A percentile compares a stretch with the other conserved stretches of the same genome.
Evolutionary conservation across 2,797 vertebrate genomes (phyloP).

Genomic region (Tinamus major): DNA sequence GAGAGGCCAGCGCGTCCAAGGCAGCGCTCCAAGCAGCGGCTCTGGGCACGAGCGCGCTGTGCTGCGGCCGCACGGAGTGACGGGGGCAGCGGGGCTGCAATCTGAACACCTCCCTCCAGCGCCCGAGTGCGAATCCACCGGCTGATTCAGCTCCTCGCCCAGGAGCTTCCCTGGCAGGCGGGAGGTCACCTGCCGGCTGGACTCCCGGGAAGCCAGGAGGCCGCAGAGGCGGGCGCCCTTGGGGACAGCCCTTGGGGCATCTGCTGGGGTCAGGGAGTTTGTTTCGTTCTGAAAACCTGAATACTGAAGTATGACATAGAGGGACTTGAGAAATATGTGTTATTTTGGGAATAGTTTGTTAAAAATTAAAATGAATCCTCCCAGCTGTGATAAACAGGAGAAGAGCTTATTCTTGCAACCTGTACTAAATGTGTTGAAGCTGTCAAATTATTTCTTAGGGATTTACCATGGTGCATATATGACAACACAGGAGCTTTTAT

Average conservation of each 20-base stretch:
- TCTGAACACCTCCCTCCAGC: not conserved
- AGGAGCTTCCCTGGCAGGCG: not conserved
- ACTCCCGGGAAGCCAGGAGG: not conserved
- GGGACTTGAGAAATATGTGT: not conserved
- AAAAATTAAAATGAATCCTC: not conserved
- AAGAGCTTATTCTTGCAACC: not conserved
- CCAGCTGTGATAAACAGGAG: not conserved
- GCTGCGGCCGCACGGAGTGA: not conserved
- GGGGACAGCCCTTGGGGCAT: not conserved
- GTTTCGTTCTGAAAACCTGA: not conserved
- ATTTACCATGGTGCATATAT: not conserved
- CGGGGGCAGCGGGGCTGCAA: not conserved
- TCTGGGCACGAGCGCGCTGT: not conserved
- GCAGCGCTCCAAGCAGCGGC: not conserved
- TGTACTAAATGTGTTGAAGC: not conserved
- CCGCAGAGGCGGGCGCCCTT: not conserved
- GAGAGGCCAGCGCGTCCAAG: not conserved
- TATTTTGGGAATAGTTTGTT: not conserved
- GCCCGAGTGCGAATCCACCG: not conserved
- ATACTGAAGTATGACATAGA: not conserved
- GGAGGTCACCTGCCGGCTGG: not conserved
- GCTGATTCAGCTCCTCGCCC: not conserved
- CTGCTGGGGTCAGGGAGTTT: not conserved
- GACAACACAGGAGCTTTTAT: not conserved
- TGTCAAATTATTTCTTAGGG: not conserved